Base-by-base conservation (phyloP, 2,888 invertebrate species). In the Sesia apiformis region DNA sequence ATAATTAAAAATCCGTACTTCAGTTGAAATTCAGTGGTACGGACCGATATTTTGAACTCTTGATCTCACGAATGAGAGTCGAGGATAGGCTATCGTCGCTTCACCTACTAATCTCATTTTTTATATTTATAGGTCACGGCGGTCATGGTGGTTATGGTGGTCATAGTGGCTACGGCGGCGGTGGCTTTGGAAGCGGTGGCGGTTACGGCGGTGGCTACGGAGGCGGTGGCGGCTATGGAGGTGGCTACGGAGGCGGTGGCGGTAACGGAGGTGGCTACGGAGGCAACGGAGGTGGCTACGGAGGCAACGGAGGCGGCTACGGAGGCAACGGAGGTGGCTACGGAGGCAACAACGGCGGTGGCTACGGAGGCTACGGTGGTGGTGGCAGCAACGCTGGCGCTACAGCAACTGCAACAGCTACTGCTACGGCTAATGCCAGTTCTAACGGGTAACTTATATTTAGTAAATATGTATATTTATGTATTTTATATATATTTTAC, bases 391-490 rank as follows among this genome's bases (percentile, higher is more conserved):
- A 52, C 38, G 43, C 55, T 4, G 50, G 55, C 6, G 49, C 56
- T 6, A 46, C 53, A 7, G 64, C 70, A 3, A 55, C 62, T 0
- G 70, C 74, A 2, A 71, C 76, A 0, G 78, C 80, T 3, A 70
- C 72, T 3, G 76, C 74, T 0, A 66, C 68, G 3, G 75, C 74
- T 4, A 66, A 71, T 39, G 62, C 63, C 46, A 53, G 46, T 46
- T 63, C 65, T 38, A 55, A 57, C 52, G 65, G 62, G 67, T 69
- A 61, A 53, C 60, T 50, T 42, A 6, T 3, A 42, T 7, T 6
- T 7, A 1, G 42, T 23, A 23, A 23, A 23, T 23, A 23, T 23
- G 23, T 23, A 23, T 23, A 23, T 23, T 23, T 23, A 2, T 23
- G 23, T 23, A 23, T 23, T 23, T 23, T 23, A 2, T 23, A 2